phyloP scores from a whole-genome alignment of 2,888 invertebrate species.

The Rhamphomyia laevipes region DNA sequence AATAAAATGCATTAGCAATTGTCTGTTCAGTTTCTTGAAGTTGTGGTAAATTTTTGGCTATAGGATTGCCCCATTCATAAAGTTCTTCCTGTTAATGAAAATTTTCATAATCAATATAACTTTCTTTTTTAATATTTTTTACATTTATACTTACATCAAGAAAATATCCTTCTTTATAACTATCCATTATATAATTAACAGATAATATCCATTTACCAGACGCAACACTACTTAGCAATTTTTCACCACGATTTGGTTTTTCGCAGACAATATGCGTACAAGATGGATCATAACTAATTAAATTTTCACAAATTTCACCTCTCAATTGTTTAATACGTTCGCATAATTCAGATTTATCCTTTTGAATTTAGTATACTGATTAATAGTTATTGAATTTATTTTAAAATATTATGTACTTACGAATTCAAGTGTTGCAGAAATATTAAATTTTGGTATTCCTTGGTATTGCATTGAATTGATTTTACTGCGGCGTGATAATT shows the following conservation, averaged over 20 bases:
- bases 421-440: conserved; percentile 25
- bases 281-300: conserved; percentile 43
- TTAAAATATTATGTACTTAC: conserved; percentile 6
- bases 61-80: conserved; percentile 76
- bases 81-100: conserved; percentile 55
- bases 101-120: conserved; percentile 15
- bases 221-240: conserved; percentile 74
- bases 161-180: conserved; percentile 47
- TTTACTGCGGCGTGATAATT: conserved; percentile 18
- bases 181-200: conserved; percentile 60
- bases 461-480: conserved; percentile 22
- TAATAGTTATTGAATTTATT: not conserved
- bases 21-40: conserved; percentile 38
- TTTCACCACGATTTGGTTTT: conserved; percentile 70
- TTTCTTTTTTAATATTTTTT: too few species aligned
- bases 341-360: not conserved
- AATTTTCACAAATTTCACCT: conserved; percentile 26
- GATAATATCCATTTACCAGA: conserved; percentile 86
- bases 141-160: conserved; percentile 48
- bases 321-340: conserved; percentile 9
- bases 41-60: conserved; percentile 40
- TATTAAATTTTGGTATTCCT: conserved; percentile 31
- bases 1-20: conserved; percentile 48
- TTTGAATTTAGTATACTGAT: not conserved
- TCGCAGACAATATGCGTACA: conserved; percentile 70